These are phyloP conservation scores for Butorides virescens DNA, from an alignment of 2,113 vertebrate genomes.

Conservation along the genomic window DNA sequence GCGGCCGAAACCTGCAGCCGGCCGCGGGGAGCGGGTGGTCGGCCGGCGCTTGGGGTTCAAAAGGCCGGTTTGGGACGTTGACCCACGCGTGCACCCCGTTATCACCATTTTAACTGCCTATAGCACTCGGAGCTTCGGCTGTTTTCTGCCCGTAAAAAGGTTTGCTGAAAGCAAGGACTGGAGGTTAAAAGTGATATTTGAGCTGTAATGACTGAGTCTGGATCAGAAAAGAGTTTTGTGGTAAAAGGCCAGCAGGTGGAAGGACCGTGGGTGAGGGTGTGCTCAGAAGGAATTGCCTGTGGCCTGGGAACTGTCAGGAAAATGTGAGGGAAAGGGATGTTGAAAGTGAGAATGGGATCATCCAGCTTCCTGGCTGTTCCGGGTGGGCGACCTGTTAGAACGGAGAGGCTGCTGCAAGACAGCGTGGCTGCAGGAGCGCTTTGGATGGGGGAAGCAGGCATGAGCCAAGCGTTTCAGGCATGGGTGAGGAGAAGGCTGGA, in stretches of 20 bases:
- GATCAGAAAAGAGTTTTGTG: neutral
- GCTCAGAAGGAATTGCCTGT: neutral
- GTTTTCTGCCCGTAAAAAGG: neutral
- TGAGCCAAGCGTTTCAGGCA: neutral
- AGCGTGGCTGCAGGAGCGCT: neutral
- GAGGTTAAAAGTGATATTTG: neutral
- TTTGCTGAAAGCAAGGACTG: neutral
- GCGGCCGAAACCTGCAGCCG: neutral
- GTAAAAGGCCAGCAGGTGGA: neutral
- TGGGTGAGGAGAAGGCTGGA: neutral
- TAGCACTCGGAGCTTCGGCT: fast-evolving
- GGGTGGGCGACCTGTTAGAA: neutral
- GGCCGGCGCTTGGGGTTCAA: neutral
- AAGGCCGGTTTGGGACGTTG: fast-evolving
- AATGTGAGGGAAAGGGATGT: fast-evolving
- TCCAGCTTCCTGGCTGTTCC: too few relatives aligned
- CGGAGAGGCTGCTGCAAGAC: neutral
- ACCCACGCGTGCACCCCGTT: fast-evolving
- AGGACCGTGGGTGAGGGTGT: fast-evolving
- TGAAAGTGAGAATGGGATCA: neutral
- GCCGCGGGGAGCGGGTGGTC: too few relatives aligned
- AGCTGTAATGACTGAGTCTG: neutral
- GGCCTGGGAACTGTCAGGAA: neutral
- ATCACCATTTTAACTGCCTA: fast-evolving
- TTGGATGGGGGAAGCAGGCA: fast-evolving